Evolutionary conservation across 2,797 vertebrate species (phyloP).

Genomic region (Telmatherina bonti): DNA sequence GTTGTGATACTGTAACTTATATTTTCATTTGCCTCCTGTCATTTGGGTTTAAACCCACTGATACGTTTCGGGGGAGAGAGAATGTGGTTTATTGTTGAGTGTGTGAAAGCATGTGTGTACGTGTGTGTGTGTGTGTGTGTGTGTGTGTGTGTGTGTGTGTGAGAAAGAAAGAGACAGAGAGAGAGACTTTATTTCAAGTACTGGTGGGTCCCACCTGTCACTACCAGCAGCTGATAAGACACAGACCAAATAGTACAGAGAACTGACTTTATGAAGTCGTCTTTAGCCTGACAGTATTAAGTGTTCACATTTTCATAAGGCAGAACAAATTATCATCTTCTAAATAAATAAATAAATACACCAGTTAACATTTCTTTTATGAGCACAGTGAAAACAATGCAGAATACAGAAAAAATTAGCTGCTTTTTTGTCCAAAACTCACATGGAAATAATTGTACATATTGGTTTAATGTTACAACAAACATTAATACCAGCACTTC

Average conservation of each 20-base stretch:
- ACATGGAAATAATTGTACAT: too few relatives aligned
- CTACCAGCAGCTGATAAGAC: conserved; percentile 4
- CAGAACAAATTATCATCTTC: neutral
- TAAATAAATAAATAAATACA: too few relatives aligned
- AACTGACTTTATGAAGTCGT: neutral
- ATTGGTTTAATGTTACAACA: too few relatives aligned
- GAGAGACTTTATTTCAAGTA: conserved; percentile 1
- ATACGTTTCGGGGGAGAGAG: conserved; percentile 59
- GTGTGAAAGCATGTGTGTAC: conserved; percentile 17
- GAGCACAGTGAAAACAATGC: too few relatives aligned
- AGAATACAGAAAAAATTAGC: too few relatives aligned
- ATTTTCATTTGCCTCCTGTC: conserved; percentile 76
- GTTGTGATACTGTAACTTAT: conserved; percentile 66
- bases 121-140: conserved; percentile 9
- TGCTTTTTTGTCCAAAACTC: too few relatives aligned
- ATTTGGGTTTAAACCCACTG: conserved; percentile 66
- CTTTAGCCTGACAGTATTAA: neutral
- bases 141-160: neutral
- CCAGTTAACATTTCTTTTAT: too few relatives aligned
- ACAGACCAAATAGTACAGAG: neutral
- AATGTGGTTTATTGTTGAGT: conserved; percentile 64
- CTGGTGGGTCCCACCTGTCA: conserved; percentile 14
- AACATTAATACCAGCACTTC: too few relatives aligned
- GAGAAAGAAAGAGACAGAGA: neutral
- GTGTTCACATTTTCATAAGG: neutral